Percentiles rank a stretch among this genome's conserved stretches.
These are phyloP conservation scores for Catharus minimus DNA, from an alignment of 2,113 vertebrate genomes.

Conservation along the genomic window DNA sequence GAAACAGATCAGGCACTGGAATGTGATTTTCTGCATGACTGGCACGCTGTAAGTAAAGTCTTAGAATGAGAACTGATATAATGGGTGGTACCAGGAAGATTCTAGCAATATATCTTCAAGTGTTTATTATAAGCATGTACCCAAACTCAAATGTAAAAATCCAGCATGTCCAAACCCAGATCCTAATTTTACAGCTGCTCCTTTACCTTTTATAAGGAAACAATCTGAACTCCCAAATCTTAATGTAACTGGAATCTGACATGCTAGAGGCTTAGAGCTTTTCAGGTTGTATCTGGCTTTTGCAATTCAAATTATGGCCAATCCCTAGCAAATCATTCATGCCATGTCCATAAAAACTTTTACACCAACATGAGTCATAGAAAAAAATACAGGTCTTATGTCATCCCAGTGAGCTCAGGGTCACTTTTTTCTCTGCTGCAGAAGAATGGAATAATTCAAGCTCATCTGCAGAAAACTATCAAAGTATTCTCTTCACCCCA, in stretches of 20 bases:
- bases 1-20: not conserved
- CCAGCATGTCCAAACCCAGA: not conserved
- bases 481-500: not conserved
- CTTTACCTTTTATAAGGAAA: not conserved
- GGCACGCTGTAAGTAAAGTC: constrained; percentile 28
- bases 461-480: not conserved
- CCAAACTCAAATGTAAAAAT: not conserved
- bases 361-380: not conserved
- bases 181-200: not conserved
- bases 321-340: not conserved
- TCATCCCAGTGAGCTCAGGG: not conserved
- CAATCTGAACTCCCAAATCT: not conserved
- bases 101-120: not conserved
- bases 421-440: not conserved
- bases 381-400: not conserved
- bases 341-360: not conserved
- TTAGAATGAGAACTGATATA: not conserved
- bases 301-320: not conserved
- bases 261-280: not conserved
- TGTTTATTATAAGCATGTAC: not conserved
- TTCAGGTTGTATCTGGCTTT: not conserved
- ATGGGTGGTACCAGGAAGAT: not conserved
- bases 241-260: not conserved
- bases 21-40: constrained; percentile 44
- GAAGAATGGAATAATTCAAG: not conserved